Evolutionary conservation across 2,797 vertebrate genomes (phyloP).

Genomic region (Argyrosomus regius): DNA sequence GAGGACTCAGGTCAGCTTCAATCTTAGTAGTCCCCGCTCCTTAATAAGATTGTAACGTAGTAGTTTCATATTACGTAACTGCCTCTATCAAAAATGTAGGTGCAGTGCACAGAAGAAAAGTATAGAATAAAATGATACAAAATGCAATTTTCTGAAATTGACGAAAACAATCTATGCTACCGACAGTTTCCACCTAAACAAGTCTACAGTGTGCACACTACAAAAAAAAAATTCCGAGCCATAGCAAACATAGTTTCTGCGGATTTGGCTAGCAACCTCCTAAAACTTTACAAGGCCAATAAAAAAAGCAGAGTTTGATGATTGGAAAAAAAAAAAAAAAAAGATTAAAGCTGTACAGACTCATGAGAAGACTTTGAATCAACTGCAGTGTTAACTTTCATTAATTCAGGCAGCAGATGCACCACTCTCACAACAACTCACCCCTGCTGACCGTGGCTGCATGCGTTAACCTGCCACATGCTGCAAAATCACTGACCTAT

Average conservation of each 20-base stretch:
- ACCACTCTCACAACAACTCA: conserved; percentile 2
- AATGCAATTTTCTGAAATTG: conserved; percentile 32
- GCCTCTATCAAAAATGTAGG: conserved; percentile 23
- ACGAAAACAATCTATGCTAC: conserved; percentile 10
- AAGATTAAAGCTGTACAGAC: conserved; percentile 50
- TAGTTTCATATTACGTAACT: conserved; percentile 23
- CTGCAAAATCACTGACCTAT: conserved; percentile 35
- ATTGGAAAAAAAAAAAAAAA: background rate
- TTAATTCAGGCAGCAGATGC: conserved; percentile 27
- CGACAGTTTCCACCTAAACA: conserved; percentile 24
- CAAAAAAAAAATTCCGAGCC: conserved; percentile 32
- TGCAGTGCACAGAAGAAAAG: conserved; percentile 1
- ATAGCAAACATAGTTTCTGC: conserved; percentile 39
- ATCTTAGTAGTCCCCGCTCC: conserved; percentile 38
- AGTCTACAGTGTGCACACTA: conserved; percentile 42
- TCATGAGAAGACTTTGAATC: conserved; percentile 24
- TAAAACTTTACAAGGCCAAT: conserved; percentile 25
- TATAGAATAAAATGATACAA: background rate
- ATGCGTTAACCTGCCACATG: conserved; percentile 21
- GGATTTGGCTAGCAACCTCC: conserved; percentile 48
- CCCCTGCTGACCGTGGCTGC: conserved; percentile 18
- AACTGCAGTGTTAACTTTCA: conserved; percentile 20
- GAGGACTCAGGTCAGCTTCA: conserved; percentile 29
- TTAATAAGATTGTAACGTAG: conserved; percentile 36
- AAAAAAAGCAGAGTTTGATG: conserved; percentile 8